Percentiles rank a stretch among this genome's conserved stretches.
Evolutionary conservation across 2,888 invertebrate genomes (phyloP).

Genomic region (Pammene aurita): DNA sequence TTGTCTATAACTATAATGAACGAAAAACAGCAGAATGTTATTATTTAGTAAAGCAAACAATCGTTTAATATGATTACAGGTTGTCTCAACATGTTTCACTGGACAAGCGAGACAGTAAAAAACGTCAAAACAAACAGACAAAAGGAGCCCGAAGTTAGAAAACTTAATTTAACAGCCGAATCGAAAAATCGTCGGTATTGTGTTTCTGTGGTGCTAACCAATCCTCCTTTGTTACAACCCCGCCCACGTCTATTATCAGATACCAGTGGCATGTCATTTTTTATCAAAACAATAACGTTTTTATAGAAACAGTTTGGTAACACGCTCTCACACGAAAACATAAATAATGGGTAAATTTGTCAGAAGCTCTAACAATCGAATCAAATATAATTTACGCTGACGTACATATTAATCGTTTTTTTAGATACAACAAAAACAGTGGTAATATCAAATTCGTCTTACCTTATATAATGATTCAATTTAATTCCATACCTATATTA

Average conservation of each 20-base stretch:
- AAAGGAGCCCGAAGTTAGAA: slow-evolving; percentile 67
- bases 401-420: slow-evolving; percentile 60
- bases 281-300: slow-evolving; percentile 82
- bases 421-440: slow-evolving; percentile 1
- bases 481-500: no score
- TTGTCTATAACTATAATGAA: no score
- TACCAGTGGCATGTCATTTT: slow-evolving; percentile 80
- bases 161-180: slow-evolving; percentile 81
- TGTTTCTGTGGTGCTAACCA: slow-evolving; percentile 78
- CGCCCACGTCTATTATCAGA: slow-evolving; percentile 82
- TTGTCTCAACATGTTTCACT: slow-evolving; percentile 45
- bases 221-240: slow-evolving; percentile 75
- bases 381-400: slow-evolving; percentile 66
- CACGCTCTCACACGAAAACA: slow-evolving; percentile 62
- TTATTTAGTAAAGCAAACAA: slow-evolving; percentile 66
- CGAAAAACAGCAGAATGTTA: not conserved
- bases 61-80: slow-evolving; percentile 52
- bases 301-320: slow-evolving; percentile 60
- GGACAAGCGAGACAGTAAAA: slow-evolving; percentile 64
- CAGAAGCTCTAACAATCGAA: slow-evolving; percentile 63
- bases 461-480: no score
- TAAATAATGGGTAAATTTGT: slow-evolving; percentile 66
- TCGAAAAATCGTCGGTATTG: slow-evolving; percentile 74
- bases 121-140: slow-evolving; percentile 59
- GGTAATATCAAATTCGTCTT: no score